Evolutionary conservation across 2,797 vertebrate species (phyloP).

Genomic region (Epinephelus awoara): DNA sequence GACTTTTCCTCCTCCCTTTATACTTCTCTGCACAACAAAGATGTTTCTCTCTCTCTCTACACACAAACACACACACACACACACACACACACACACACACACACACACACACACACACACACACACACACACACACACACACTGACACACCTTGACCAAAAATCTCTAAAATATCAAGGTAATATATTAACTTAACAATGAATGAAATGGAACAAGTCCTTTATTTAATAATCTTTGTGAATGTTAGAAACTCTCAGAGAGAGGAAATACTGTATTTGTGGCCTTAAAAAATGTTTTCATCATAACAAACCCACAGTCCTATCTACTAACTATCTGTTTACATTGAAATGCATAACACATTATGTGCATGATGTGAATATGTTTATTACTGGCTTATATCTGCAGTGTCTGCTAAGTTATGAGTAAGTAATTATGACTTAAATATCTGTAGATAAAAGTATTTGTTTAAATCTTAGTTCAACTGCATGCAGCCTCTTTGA

Average conservation of each 20-base stretch:
- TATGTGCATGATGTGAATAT: not conserved
- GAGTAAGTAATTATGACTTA: no score
- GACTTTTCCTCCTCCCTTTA: constrained; percentile 29
- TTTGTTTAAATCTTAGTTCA: not conserved
- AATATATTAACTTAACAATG: not conserved
- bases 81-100: not conserved
- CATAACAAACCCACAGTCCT: no score
- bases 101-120: no score
- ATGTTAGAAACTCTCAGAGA: not conserved
- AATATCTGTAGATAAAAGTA: no score
- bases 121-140: not conserved
- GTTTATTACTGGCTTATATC: not conserved
- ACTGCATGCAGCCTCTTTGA: not conserved
- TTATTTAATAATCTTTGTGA: not conserved
- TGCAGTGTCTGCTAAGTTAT: not conserved
- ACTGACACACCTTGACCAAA: not conserved
- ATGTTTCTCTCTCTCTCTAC: constrained; percentile 17
- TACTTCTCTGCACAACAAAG: constrained; percentile 24
- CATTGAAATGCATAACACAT: not conserved
- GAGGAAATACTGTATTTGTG: not conserved
- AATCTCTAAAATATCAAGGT: not conserved
- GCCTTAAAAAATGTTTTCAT: no score
- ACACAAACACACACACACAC: not conserved
- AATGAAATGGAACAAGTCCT: not conserved
- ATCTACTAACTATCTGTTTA: no score